Evolutionary conservation across 2,113 vertebrate species (phyloP).

Genomic region (Neodontobutis hainanensis): DNA sequence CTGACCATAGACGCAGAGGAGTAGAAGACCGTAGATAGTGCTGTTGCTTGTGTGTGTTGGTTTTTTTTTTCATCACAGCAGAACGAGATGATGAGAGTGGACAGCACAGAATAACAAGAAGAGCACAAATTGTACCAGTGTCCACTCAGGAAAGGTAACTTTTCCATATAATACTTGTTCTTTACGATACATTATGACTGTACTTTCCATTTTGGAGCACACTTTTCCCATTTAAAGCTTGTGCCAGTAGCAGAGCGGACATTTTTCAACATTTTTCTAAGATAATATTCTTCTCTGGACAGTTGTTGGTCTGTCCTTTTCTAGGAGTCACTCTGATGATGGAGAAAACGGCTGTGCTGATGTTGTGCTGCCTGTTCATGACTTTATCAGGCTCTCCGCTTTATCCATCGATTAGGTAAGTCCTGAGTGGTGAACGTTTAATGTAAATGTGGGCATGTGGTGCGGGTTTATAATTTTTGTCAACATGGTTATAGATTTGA

Average conservation of each 20-base stretch:
- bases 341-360: slow-evolving; percentile 82
- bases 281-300: slow-evolving; percentile 59
- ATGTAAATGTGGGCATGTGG: too few relatives aligned
- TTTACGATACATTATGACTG: too few relatives aligned
- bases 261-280: slow-evolving; percentile 61
- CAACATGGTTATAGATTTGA: too few relatives aligned
- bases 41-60: slow-evolving; percentile 27
- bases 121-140: slow-evolving; percentile 24
- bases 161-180: neutral
- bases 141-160: slow-evolving; percentile 41
- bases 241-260: slow-evolving; percentile 35
- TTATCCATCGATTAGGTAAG: slow-evolving; percentile 87
- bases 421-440: neutral
- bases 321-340: slow-evolving; percentile 76
- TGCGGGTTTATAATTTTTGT: too few relatives aligned
- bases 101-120: slow-evolving; percentile 23
- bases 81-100: slow-evolving; percentile 39
- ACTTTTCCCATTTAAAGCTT: neutral
- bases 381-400: slow-evolving; percentile 79
- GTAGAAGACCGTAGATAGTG: slow-evolving; percentile 10
- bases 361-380: slow-evolving; percentile 83
- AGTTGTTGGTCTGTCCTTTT: slow-evolving; percentile 53
- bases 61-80: slow-evolving; percentile 10
- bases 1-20: slow-evolving; percentile 42
- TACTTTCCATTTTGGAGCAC: neutral